Evolutionary conservation across 1,140 invertebrate species (phyloP).

Genomic region (Lordiphosa clarofinis): DNA sequence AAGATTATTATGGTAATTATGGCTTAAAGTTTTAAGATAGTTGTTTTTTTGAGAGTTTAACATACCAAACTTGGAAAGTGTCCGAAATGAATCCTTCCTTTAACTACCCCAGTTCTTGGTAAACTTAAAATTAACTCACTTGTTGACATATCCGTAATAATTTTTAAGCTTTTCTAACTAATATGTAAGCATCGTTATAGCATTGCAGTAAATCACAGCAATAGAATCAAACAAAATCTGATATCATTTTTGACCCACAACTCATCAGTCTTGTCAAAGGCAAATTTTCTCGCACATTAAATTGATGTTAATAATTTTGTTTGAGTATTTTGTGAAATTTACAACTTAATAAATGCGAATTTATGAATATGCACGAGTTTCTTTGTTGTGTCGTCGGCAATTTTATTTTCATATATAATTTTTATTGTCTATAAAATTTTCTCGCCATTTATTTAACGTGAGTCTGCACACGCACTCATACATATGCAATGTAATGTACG

Average conservation of each 20-base stretch:
- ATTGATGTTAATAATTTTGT: constrained; percentile 35
- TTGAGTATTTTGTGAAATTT: constrained; percentile 23
- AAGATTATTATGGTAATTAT: too few relatives aligned
- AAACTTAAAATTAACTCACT: too few relatives aligned
- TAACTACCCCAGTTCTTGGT: too few relatives aligned
- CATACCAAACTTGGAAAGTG: too few relatives aligned
- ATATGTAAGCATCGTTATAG: too few relatives aligned
- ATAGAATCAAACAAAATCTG: constrained; percentile 12
- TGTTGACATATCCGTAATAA: too few relatives aligned
- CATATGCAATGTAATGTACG: constrained; percentile 14
- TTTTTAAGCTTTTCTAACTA: too few relatives aligned
- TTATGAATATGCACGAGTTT: too few relatives aligned
- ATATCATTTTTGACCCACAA: constrained; percentile 7
- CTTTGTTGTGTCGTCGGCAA: constrained; percentile 51
- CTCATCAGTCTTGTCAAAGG: constrained; percentile 11
- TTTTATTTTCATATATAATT: constrained; percentile 54
- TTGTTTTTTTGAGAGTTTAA: too few relatives aligned
- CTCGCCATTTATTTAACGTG: constrained; percentile 62
- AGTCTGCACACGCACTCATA: constrained; percentile 11
- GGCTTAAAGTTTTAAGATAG: too few relatives aligned
- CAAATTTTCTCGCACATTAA: constrained; percentile 53
- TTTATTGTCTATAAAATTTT: constrained; percentile 68
- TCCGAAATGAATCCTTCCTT: too few relatives aligned
- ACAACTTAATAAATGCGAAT: not conserved
- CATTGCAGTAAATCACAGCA: not conserved